Conservation (phyloP, 2,113 vertebrate species). For the Pithys albifrons region DNA sequence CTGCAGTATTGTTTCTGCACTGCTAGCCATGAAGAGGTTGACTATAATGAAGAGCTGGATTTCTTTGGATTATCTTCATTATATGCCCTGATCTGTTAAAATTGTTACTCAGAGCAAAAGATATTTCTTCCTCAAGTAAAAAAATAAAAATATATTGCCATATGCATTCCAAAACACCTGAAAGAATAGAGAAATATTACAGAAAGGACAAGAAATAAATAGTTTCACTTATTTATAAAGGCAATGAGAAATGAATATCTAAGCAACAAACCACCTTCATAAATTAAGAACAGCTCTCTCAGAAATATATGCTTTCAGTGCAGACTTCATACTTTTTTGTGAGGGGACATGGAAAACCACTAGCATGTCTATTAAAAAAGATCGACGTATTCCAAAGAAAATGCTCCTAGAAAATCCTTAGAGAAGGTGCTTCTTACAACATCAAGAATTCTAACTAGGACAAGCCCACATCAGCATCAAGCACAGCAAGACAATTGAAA, state of each 20-base stretch:
- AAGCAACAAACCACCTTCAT: background rate
- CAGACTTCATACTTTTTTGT: background rate
- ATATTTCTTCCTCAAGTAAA: background rate
- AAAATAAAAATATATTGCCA: background rate
- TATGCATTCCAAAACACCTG: background rate
- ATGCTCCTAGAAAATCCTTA: background rate
- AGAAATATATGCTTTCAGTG: background rate
- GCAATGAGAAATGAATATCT: background rate
- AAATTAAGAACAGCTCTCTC: background rate
- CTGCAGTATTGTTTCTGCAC: background rate
- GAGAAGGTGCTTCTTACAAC: background rate
- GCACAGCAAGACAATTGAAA: background rate
- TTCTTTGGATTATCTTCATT: background rate
- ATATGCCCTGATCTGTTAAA: background rate
- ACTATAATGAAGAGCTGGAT: background rate
- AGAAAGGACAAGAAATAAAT: background rate
- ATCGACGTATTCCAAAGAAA: background rate
- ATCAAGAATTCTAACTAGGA: slow-evolving; percentile 29
- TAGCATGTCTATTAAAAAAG: background rate
- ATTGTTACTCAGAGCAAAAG: background rate
- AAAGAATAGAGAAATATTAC: background rate
- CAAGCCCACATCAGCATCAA: slow-evolving; percentile 37
- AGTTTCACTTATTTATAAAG: background rate
- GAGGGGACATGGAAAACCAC: background rate
- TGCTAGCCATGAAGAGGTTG: background rate